Conservation (phyloP, 2,888 invertebrate genomes). For the Cataglyphis rosenhaueri region DNA sequence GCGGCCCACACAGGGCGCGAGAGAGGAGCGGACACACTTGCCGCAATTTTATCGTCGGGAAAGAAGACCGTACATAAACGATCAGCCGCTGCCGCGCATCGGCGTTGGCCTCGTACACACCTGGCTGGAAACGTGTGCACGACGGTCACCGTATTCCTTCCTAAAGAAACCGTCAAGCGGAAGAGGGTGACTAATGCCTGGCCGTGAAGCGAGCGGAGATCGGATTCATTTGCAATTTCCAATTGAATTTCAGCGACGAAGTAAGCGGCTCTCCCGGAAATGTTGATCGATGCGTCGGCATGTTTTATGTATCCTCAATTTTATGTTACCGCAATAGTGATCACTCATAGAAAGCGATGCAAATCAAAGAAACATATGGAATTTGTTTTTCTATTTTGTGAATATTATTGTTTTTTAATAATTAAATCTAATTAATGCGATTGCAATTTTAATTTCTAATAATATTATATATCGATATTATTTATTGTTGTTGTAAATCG, state of each 20-base stretch:
- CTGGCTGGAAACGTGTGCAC: conserved; percentile 67
- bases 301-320: conserved; percentile 44
- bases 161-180: conserved; percentile 39
- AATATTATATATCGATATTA: background rate
- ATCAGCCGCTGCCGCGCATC: conserved; percentile 77
- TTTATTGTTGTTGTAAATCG: background rate
- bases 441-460: background rate
- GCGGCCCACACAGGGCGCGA: conserved; percentile 74
- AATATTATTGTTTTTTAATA: conserved; percentile 3
- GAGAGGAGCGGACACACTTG: conserved; percentile 67
- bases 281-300: conserved; percentile 45
- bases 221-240: conserved; percentile 54
- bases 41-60: conserved; percentile 82
- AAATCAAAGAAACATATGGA: background rate
- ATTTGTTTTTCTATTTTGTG: background rate
- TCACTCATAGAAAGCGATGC: conserved; percentile 36
- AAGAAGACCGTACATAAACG: conserved; percentile 82
- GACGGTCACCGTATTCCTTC: conserved; percentile 38
- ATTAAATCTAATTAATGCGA: background rate
- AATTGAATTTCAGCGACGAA: conserved; percentile 44
- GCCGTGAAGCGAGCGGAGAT: conserved; percentile 46
- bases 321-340: conserved; percentile 8
- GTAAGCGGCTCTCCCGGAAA: conserved; percentile 41
- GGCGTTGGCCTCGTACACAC: conserved; percentile 79
- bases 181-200: conserved; percentile 49